These are phyloP conservation scores for Melanostoma scalare DNA, from an alignment of 2,888 invertebrate species.

Conservation along the genomic window DNA sequence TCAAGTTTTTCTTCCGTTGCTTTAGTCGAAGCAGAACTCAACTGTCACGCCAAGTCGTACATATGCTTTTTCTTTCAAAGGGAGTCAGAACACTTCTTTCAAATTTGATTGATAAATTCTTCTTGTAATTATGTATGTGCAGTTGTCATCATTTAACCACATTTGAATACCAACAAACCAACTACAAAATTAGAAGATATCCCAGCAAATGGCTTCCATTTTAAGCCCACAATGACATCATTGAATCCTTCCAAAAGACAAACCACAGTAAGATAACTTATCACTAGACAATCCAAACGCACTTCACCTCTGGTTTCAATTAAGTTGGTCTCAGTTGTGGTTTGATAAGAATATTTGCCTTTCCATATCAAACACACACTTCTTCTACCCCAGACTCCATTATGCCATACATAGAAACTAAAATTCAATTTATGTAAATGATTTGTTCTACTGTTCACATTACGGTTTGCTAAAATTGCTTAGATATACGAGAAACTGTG, in stretches of 20 bases:
- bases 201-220: too few species aligned
- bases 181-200: too few species aligned
- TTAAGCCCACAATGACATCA: conserved; percentile 3
- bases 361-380: not conserved
- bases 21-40: too few species aligned
- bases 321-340: conserved; percentile 43
- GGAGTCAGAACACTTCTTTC: too few species aligned
- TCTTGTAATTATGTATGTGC: too few species aligned
- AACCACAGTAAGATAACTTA: conserved; percentile 18
- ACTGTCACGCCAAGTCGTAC: too few species aligned
- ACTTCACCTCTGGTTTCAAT: conserved; percentile 36
- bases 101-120: too few species aligned
- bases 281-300: conserved; percentile 16
- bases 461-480: conserved; percentile 51
- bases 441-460: conserved; percentile 46
- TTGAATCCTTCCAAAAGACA: conserved; percentile 18
- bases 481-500: conserved; percentile 20
- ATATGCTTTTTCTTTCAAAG: too few species aligned
- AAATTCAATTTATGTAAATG: conserved; percentile 67
- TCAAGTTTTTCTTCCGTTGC: too few species aligned
- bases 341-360: conserved; percentile 35
- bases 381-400: not conserved
- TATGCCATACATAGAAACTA: conserved; percentile 7
- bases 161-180: too few species aligned
- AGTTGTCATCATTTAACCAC: too few species aligned